Percentiles rank a stretch among this genome's conserved stretches.
Evolutionary conservation across 2,888 invertebrate genomes (phyloP).

Genomic region (Diachrysia chrysitis): DNA sequence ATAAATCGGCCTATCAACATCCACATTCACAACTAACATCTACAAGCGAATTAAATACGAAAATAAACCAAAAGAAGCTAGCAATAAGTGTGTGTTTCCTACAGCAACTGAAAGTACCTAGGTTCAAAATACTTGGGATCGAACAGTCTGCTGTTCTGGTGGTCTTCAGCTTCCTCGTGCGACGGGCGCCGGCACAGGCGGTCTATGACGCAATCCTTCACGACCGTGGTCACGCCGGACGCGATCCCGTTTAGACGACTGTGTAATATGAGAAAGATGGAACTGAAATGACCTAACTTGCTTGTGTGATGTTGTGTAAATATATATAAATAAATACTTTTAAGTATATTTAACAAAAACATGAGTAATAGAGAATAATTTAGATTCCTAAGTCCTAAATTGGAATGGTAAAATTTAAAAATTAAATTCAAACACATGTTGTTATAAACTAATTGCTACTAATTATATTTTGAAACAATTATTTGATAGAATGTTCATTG

Average conservation of each 20-base stretch:
- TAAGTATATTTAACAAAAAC: too few relatives aligned
- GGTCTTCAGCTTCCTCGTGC: constrained; percentile 75
- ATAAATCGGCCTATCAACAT: not conserved
- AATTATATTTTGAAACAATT: not conserved
- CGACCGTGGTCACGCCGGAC: constrained; percentile 91
- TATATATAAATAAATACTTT: too few relatives aligned
- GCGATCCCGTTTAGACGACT: constrained; percentile 93
- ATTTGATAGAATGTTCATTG: not conserved
- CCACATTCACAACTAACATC: not conserved
- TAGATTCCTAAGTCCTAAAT: too few relatives aligned
- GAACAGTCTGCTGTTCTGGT: constrained; percentile 85
- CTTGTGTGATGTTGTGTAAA: not conserved
- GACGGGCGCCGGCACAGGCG: constrained; percentile 87
- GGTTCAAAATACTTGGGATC: constrained; percentile 91
- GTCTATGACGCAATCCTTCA: constrained; percentile 92
- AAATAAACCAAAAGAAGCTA: constrained; percentile 57
- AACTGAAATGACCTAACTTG: constrained; percentile 10
- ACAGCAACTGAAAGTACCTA: constrained; percentile 89
- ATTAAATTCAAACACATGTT: too few relatives aligned
- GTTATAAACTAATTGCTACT: too few relatives aligned
- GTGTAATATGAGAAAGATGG: constrained; percentile 43
- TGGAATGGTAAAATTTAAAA: too few relatives aligned
- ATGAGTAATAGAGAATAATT: too few relatives aligned
- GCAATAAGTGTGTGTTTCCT: constrained; percentile 65
- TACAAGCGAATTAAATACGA: constrained; percentile 42